phyloP scores from a whole-genome alignment of 2,888 invertebrate species.

The Cylindroiulus punctatus region DNA sequence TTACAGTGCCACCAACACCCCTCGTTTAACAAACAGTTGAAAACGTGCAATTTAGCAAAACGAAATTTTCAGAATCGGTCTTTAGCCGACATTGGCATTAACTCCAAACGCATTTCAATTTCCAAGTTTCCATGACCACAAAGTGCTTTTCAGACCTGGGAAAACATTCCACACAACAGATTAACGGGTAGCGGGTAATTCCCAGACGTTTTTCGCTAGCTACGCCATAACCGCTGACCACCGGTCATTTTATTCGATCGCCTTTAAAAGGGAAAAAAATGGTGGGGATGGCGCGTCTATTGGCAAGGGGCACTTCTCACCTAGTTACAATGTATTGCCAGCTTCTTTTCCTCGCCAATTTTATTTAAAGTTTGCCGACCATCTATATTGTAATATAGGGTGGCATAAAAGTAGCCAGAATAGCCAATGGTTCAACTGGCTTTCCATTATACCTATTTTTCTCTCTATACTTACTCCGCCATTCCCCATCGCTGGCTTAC shows the following conservation, averaged over 20 bases:
- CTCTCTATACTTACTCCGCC: background rate
- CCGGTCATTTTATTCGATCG: background rate
- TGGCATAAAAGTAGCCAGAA: conserved; percentile 30
- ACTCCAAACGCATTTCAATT: background rate
- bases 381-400: conserved; percentile 43
- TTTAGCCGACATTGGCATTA: background rate
- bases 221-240: background rate
- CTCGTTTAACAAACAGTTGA: background rate
- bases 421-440: conserved; percentile 41
- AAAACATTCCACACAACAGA: background rate
- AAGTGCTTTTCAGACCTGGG: background rate
- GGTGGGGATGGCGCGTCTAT: background rate
- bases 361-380: conserved; percentile 45
- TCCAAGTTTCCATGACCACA: background rate
- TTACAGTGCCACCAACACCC: background rate
- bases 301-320: conserved; percentile 45
- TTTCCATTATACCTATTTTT: background rate
- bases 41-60: background rate
- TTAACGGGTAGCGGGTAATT: background rate
- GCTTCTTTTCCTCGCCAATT: conserved; percentile 40
- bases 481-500: background rate
- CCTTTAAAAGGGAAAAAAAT: background rate
- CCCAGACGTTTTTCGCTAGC: background rate
- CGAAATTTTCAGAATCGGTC: background rate
- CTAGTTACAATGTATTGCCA: conserved; percentile 30